phyloP scores from a whole-genome alignment of 35 echinoderm and acorn worm species.

The Anneissia japonica region DNA sequence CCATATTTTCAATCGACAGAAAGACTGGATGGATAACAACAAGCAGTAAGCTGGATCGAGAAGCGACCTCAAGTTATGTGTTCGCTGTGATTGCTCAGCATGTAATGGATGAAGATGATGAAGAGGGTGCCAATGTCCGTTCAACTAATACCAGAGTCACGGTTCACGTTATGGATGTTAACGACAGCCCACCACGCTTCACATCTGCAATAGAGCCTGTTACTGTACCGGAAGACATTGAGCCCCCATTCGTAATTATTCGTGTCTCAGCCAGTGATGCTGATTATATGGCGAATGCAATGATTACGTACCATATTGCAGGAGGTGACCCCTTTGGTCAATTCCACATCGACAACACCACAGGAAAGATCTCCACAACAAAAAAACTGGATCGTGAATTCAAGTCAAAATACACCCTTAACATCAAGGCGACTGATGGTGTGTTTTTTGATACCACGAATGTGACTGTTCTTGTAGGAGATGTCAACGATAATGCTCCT shows the following conservation, averaged over 20 bases:
- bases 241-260: slow-evolving; percentile 35
- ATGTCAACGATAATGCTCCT: slow-evolving; percentile 87
- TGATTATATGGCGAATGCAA: slow-evolving; percentile 57
- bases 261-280: slow-evolving; percentile 53
- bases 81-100: slow-evolving; percentile 56
- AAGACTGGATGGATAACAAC: slow-evolving; percentile 56
- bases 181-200: slow-evolving; percentile 83
- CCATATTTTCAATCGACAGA: slow-evolving; percentile 60
- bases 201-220: slow-evolving; percentile 31
- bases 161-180: slow-evolving; percentile 67
- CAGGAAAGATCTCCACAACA: slow-evolving; percentile 56
- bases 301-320: slow-evolving; percentile 74
- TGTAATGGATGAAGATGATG: slow-evolving; percentile 8
- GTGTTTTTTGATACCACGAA: slow-evolving; percentile 62
- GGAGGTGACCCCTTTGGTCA: slow-evolving; percentile 61
- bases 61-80: slow-evolving; percentile 49
- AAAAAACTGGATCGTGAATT: slow-evolving; percentile 63
- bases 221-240: slow-evolving; percentile 38
- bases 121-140: not conserved
- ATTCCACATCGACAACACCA: slow-evolving; percentile 62
- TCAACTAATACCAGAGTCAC: slow-evolving; percentile 50
- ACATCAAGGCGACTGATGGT: slow-evolving; percentile 80
- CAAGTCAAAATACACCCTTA: slow-evolving; percentile 41
- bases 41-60: slow-evolving; percentile 53
- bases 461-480: slow-evolving; percentile 58